These are phyloP conservation scores for Himantopus leucocephalus DNA, from an alignment of 2,113 vertebrate species.

Conservation along the genomic window DNA sequence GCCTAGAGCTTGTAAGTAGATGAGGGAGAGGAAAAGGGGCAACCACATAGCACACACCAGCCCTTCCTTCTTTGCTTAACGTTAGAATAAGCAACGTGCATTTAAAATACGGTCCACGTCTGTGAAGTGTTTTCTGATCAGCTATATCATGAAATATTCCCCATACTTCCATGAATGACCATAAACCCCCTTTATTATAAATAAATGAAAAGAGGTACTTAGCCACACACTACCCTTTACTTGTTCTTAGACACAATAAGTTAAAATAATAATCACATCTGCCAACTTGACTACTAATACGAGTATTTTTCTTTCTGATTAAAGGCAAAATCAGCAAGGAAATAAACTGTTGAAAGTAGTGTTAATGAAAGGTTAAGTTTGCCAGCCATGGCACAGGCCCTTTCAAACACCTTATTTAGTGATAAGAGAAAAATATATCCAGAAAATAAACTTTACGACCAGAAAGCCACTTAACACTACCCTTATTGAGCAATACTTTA, in stretches of 20 bases:
- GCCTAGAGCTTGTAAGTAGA: not conserved
- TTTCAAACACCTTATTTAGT: not conserved
- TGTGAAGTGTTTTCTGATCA: not conserved
- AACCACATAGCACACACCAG: fast-evolving
- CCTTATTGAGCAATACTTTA: not conserved
- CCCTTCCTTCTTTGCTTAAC: not conserved
- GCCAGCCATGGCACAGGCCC: not conserved
- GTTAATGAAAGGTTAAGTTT: not conserved
- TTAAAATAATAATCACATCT: not conserved
- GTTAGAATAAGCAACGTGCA: fast-evolving
- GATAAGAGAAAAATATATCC: not conserved
- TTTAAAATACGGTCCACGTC: not conserved
- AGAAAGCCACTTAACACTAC: not conserved
- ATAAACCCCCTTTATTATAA: not conserved
- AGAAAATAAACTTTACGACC: not conserved
- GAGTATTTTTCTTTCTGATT: not conserved
- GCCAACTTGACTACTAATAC: not conserved
- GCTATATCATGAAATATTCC: not conserved
- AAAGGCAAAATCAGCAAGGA: not conserved
- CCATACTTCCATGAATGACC: not conserved
- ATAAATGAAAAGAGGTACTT: not conserved
- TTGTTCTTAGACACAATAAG: not conserved
- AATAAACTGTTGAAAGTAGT: not conserved
- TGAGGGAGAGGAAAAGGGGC: not conserved
- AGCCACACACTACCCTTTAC: not conserved